Base-by-base conservation (phyloP, 2,797 vertebrate genomes). In the Amblyopsis hoosieri region DNA sequence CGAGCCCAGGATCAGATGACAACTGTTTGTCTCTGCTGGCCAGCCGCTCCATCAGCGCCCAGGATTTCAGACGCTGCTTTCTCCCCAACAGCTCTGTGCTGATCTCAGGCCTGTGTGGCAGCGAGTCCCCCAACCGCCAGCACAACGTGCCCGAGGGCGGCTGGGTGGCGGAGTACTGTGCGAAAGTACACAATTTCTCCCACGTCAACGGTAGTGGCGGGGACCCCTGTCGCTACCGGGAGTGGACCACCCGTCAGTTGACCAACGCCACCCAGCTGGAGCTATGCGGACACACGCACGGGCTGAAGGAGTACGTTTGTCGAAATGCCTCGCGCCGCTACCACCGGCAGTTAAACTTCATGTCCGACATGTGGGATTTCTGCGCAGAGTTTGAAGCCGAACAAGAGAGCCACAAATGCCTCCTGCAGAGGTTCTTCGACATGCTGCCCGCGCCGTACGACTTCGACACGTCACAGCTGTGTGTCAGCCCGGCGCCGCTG, bases 31-130 rank as follows among this genome's bases (percentile, higher is more conserved):
- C 84, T 11, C 86, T 86, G 60, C 78, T 94, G 46, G 89, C 84
- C 49, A 82, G 87, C 72, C 76, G 88, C 45, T 87, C 91, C 7
- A 82, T 95, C 46, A 94, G 81, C 54, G 93, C 93, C 33, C 85
- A 90, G 42, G 85, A 87, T 10, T 95, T 96, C 79, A 92, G 94
- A 84, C 90, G 87, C 60, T 97, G 95, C 78, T 94, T 96, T 72
- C 85, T 95, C 65, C 94, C 94, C 52, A 96, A 95, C 60, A 85
- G 78, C 74, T 90, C 93, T 0, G 78, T 88, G 13, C 87, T 94
- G 67, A 83, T 92, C 1, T 83, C 90, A 6, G 73, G 84, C 54
- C 57, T 96, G 48, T 96, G 95, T 5, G 71, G 90, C 19, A 88
- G 84, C 12, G 64, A 74, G 0, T 87, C 75, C 2, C 76, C 83